These are phyloP conservation scores for Ammospiza nelsoni DNA, from an alignment of 2,113 vertebrate genomes.

Conservation along the genomic window DNA sequence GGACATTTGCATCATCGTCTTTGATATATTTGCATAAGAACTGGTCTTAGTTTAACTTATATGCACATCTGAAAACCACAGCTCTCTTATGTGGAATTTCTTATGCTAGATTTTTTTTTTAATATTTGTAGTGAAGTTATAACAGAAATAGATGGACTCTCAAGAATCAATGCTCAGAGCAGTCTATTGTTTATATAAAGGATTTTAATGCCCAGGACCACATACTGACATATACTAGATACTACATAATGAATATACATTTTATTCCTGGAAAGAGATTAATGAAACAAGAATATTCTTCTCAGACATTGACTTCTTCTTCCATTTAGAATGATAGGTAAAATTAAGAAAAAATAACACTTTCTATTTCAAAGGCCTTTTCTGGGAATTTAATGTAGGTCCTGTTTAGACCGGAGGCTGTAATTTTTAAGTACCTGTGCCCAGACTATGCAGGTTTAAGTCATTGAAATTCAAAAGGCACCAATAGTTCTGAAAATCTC, in stretches of 20 bases:
- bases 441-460: neutral
- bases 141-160: neutral
- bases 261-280: neutral
- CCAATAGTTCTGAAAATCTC: neutral
- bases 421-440: neutral
- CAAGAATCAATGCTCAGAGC: neutral
- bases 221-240: neutral
- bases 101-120: neutral
- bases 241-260: neutral
- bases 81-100: neutral
- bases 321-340: neutral
- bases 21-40: neutral
- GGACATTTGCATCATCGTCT: neutral
- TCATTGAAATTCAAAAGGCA: neutral
- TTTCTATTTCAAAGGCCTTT: neutral
- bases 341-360: rapidly evolving
- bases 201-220: neutral
- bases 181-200: neutral
- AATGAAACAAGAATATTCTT: neutral
- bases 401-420: neutral
- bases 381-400: neutral
- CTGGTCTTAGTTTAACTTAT: neutral
- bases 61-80: neutral
- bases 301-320: neutral
- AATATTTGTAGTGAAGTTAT: neutral